Conservation (phyloP, 2,113 vertebrate genomes). For the human region DNA sequence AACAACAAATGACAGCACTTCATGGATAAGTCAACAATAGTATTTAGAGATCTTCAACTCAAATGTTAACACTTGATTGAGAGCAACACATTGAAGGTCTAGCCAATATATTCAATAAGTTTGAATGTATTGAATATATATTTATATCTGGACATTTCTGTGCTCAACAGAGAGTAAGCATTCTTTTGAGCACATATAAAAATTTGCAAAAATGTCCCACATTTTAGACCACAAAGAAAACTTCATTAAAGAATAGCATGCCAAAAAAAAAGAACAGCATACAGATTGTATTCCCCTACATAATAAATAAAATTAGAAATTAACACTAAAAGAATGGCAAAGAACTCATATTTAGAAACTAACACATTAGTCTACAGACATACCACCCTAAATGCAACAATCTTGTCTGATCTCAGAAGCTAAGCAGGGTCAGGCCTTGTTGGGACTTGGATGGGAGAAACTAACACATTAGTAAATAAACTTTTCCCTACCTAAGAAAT, state of each 20-base stretch:
- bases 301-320: not conserved
- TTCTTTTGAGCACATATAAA: not conserved
- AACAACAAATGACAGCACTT: not conserved
- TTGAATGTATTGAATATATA: not conserved
- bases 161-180: not conserved
- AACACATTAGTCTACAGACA: not conserved
- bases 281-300: not conserved
- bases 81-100: not conserved
- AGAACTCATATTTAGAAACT: not conserved
- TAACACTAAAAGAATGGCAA: not conserved
- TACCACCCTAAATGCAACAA: too few relatives aligned
- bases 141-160: not conserved
- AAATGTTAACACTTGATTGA: not conserved
- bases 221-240: not conserved
- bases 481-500: not conserved
- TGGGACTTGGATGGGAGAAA: not conserved
- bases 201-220: not conserved
- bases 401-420: too few relatives aligned
- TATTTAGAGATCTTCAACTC: not conserved
- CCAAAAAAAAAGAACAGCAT: not conserved
- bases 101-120: not conserved
- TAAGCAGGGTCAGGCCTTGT: too few relatives aligned
- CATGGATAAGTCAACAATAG: not conserved
- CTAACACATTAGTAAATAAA: not conserved
- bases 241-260: not conserved